Conservation (phyloP, 2,113 vertebrate genomes). For the Ammodramus savannarum region DNA sequence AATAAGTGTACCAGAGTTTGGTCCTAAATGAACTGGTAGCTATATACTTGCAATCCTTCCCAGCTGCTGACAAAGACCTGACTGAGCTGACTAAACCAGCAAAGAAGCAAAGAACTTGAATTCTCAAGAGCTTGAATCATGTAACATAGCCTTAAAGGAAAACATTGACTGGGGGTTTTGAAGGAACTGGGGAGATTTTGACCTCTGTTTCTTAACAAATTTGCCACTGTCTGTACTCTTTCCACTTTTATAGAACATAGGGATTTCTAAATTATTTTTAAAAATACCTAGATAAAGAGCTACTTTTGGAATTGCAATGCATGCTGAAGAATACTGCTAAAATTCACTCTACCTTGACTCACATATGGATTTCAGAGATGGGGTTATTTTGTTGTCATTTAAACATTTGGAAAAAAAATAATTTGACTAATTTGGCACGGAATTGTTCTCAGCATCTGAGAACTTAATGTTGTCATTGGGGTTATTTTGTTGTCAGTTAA, state of each 20-base stretch:
- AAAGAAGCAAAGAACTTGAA: not conserved
- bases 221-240: not conserved
- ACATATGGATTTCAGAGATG: not conserved
- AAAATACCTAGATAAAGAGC: not conserved
- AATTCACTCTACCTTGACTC: not conserved
- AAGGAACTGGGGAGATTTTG: not conserved
- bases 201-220: not conserved
- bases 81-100: not conserved
- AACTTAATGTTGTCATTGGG: too few relatives aligned
- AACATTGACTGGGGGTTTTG: not conserved
- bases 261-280: not conserved
- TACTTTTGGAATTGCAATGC: not conserved
- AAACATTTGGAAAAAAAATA: not conserved
- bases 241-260: not conserved
- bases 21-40: not conserved
- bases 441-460: not conserved
- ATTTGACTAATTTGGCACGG: not conserved
- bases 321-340: not conserved
- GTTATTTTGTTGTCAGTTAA: not conserved
- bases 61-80: conserved; percentile 22
- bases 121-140: conserved; percentile 35
- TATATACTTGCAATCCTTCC: not conserved
- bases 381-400: not conserved
- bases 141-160: not conserved
- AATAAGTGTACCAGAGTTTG: not conserved